phyloP scores from a whole-genome alignment of 1,140 invertebrate species.

The Drosophila novamexicana region DNA sequence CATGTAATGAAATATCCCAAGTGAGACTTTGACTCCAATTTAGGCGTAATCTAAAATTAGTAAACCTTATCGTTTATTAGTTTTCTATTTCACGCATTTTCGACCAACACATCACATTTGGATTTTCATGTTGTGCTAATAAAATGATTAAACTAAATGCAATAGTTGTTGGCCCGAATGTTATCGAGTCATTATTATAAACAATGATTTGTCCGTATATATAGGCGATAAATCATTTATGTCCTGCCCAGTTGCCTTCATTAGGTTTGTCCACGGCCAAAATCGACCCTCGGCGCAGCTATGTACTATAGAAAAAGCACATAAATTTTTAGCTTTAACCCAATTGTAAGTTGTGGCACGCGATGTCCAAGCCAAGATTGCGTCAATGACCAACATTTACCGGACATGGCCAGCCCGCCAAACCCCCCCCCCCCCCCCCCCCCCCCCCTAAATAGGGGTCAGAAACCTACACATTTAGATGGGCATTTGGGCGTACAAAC shows the following conservation, averaged over 20 bases:
- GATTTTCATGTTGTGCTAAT: conserved; percentile 7
- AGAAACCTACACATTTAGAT: conserved; percentile 22
- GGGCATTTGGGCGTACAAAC: neutral
- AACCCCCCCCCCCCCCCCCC: neutral
- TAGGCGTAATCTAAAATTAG: neutral
- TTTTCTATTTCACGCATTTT: neutral
- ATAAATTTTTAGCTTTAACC: conserved; percentile 44
- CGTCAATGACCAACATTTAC: conserved; percentile 56
- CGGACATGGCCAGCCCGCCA: conserved; percentile 5
- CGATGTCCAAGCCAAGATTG: conserved; percentile 69
- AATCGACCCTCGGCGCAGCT: conserved; percentile 5
- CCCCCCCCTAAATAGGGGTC: conserved; percentile 26
- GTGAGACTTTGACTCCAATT: neutral
- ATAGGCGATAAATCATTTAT: conserved; percentile 3
- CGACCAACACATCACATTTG: neutral
- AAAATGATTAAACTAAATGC: conserved; percentile 13
- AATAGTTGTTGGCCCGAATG: too few species aligned
- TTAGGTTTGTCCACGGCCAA: neutral
- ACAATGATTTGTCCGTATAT: neutral
- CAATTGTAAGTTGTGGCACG: conserved; percentile 64
- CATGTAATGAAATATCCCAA: too few species aligned
- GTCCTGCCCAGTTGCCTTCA: neutral
- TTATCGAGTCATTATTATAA: neutral
- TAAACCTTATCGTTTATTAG: conserved; percentile 1
- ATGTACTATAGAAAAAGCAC: neutral